Percentiles rank a stretch among this genome's conserved stretches.
Evolutionary conservation across 2,113 vertebrate genomes (phyloP).

Genomic region (Quiscalus mexicanus): DNA sequence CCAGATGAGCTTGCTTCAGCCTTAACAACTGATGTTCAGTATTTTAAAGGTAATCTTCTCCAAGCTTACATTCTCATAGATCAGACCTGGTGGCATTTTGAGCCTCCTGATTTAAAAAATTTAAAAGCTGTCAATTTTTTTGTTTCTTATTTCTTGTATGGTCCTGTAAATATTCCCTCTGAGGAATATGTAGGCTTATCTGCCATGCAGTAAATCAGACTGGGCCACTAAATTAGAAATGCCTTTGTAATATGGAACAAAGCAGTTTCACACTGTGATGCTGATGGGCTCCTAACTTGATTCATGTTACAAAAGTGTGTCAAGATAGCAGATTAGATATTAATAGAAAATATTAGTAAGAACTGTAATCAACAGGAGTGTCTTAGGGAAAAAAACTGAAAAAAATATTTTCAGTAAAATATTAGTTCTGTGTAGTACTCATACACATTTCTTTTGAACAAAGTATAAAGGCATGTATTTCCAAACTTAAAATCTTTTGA

Average conservation of each 20-base stretch:
- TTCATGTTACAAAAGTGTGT: not conserved
- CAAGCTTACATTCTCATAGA: not conserved
- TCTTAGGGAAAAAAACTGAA: not conserved
- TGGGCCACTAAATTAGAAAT: not conserved
- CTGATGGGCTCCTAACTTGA: not conserved
- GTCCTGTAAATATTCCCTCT: not conserved
- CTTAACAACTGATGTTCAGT: conserved; percentile 90
- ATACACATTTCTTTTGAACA: not conserved
- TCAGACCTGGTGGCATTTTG: not conserved
- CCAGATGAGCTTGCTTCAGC: conserved; percentile 86
- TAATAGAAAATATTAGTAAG: not conserved
- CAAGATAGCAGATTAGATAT: not conserved
- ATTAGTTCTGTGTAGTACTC: not conserved
- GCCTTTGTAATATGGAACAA: not conserved
- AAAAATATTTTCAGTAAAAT: not conserved
- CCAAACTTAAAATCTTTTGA: not conserved
- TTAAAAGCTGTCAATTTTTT: not conserved
- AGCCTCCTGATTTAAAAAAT: not conserved
- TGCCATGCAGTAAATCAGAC: not conserved
- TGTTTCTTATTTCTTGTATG: not conserved
- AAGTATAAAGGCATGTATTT: not conserved
- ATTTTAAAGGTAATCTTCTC: conserved; percentile 86
- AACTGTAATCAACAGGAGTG: not conserved
- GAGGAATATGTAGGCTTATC: not conserved
- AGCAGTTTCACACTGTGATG: not conserved